phyloP scores from a whole-genome alignment of 2,888 invertebrate species.

The Colletes collaris region DNA sequence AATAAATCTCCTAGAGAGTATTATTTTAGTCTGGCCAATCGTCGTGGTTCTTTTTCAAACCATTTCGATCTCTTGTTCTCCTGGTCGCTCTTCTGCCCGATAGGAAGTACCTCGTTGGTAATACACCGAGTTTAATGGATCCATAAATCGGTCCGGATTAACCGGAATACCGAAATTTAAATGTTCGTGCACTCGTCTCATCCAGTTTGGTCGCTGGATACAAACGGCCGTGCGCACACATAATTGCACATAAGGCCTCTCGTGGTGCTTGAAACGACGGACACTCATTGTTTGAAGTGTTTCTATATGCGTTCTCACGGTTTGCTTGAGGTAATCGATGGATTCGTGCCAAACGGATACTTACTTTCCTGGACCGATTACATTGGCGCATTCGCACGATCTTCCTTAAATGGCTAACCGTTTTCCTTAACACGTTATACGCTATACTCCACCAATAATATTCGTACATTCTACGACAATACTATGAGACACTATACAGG shows the following conservation, averaged over 20 bases:
- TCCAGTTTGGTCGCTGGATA: conserved; percentile 8
- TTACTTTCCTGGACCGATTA: conserved; percentile 10
- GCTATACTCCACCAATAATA: too few relatives aligned
- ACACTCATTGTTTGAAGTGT: conserved; percentile 47
- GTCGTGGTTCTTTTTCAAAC: background rate
- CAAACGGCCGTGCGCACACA: conserved; percentile 39
- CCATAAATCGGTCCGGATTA: conserved; percentile 70
- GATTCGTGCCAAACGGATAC: conserved; percentile 20
- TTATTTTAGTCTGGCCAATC: background rate
- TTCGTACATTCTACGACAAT: too few relatives aligned
- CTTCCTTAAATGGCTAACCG: conserved; percentile 11
- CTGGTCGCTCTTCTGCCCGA: conserved; percentile 11
- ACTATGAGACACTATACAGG: too few relatives aligned
- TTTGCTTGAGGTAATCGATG: conserved; percentile 56
- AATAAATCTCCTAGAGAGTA: conserved; percentile 18
- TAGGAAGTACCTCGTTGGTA: conserved; percentile 50
- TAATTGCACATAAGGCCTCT: conserved; percentile 22
- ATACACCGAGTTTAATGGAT: conserved; percentile 57
- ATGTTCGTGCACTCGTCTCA: conserved; percentile 51
- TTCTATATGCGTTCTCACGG: conserved; percentile 58
- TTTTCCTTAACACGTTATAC: background rate
- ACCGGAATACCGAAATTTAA: conserved; percentile 66
- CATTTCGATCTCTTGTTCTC: conserved; percentile 22
- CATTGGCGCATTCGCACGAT: background rate
- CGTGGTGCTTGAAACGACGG: conserved; percentile 8